Base-by-base conservation (phyloP, 2,797 vertebrate genomes). In the Eutrigla gurnardus region DNA sequence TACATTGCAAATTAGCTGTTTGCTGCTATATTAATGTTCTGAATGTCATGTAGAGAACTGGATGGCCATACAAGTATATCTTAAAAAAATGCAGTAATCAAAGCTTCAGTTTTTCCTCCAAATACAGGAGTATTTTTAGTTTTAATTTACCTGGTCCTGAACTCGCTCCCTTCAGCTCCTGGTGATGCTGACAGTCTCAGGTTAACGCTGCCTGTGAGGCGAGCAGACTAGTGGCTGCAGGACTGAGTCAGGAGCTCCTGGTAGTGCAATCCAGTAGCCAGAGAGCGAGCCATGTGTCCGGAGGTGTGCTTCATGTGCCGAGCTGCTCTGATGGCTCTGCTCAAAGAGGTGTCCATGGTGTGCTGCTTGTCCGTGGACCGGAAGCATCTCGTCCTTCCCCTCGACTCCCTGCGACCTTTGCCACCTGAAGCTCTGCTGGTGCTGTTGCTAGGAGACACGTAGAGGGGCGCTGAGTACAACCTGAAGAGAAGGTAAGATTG, bases 271-370 rank as follows among this genome's bases (percentile, higher is more conserved):
- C 96, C 95, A 0, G 89, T 49, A 0, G 92, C 87, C 78, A 98
- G 92, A 0, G 91, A 94, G 37, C 65, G 89, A 75, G 95, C 94
- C 93, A 98, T 94, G 83, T 89, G 93, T 45, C 68, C 77, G 0
- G 95, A 95, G 74, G 93, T 94, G 70, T 86, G 18, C 50, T 91
- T 93, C 64, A 97, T 89, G 9, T 87, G 88, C 33, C 80, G 89
- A 0, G 97, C 96, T 0, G 96, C 96, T 65, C 82, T 84, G 63
- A 96, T 80, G 0, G 97, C 96, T 4, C 74, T 89, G 77, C 86
- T 74, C 84, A 98, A 93, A 0, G 96, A 94, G 33, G 42, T 32
- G 82, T 89, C 87, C 50, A 97, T 65, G 15, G 92, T 88, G 13
- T 37, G 65, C 76, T 73, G 72, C 60, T 54, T 45, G 3, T 90